These are phyloP conservation scores for Tapirus indicus DNA, from an alignment of 2,797 vertebrate genomes.

Conservation along the genomic window DNA sequence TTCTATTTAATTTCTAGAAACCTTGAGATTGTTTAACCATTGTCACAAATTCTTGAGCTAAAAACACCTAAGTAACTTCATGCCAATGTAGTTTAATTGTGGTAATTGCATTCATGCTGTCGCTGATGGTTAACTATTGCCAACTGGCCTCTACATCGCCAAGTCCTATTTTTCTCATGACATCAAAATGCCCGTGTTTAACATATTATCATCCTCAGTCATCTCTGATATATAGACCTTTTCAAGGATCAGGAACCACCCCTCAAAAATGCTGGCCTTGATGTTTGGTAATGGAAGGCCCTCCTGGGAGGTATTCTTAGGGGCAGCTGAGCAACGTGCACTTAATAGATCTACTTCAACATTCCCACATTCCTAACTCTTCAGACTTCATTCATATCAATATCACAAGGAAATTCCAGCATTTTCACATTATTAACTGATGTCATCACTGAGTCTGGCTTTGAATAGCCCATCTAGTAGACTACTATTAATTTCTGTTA, in stretches of 20 bases:
- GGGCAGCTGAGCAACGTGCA: background rate
- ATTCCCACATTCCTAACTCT: background rate
- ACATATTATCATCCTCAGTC: background rate
- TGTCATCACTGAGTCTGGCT: background rate
- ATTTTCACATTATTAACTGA: background rate
- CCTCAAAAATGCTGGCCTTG: background rate
- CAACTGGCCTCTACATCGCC: background rate
- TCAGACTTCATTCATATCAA: background rate
- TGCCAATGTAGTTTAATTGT: conserved; percentile 40
- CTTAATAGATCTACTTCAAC: background rate
- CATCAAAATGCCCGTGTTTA: background rate
- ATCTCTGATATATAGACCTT: background rate
- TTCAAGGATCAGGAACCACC: background rate
- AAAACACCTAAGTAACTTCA: conserved; percentile 64
- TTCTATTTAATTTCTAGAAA: conserved; percentile 39
- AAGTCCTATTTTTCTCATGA: background rate
- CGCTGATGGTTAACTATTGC: background rate
- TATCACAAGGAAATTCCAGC: background rate
- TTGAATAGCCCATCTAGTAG: background rate
- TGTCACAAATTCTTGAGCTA: conserved; percentile 51
- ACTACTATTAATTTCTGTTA: background rate
- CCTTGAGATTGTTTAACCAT: conserved; percentile 12
- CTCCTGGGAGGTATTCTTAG: background rate
- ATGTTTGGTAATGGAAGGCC: background rate
- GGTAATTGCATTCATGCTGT: conserved; percentile 20